Evolutionary conservation across 2,113 vertebrate species (phyloP), one percentile per base, ranked within the genome.

Genomic region (Vimba vimba): DNA sequence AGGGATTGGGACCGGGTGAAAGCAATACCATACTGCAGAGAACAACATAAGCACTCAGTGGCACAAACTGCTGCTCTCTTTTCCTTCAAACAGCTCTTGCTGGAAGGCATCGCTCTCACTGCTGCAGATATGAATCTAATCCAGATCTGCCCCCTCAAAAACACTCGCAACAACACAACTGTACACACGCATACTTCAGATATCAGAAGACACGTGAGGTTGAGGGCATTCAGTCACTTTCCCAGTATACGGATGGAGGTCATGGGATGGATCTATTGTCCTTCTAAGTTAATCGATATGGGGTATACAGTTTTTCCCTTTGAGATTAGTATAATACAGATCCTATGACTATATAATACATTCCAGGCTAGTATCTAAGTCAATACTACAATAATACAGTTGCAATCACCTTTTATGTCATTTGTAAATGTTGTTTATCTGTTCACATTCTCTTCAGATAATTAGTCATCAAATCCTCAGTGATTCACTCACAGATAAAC

Each of bases 31-130:
- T 52, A 68, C 39, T 80, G 45, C 27, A 52, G 64, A 69, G 25
- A 82, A 36, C n/a, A 85, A 86, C 74, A 85, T 4, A 62, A 87
- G 79, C 52, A 21, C 43, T 60, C 39, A 23, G 6, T 27, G 30
- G 27, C 39, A 13, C 30, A 75, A 73, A 55, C 13, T 73, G 39
- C 33, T 43, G 30, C 68, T 43, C n/a, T 83, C 27, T 47, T 79
- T 80, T 10, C 39, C 68, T 57, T 82, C 30, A 64, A 66, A 86
- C 75, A 68, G 76, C 36, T 8, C 30, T 81, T 81, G 73, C 86
- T 79, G 45, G 52, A 88, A 64, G 88, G 86, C 84, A 86, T 64
- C 47, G 17, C 57, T 59, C 60, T 80, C 50, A 59, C 82, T 52
- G 69, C 39, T 80, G 57, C 39, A 84, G 80, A 89, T 84, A 82